Evolutionary conservation across 92 coral and sea anemone genomes (phyloP), one percentile per base, ranked within the genome.

Genomic region (Epizoanthus stellaris): DNA sequence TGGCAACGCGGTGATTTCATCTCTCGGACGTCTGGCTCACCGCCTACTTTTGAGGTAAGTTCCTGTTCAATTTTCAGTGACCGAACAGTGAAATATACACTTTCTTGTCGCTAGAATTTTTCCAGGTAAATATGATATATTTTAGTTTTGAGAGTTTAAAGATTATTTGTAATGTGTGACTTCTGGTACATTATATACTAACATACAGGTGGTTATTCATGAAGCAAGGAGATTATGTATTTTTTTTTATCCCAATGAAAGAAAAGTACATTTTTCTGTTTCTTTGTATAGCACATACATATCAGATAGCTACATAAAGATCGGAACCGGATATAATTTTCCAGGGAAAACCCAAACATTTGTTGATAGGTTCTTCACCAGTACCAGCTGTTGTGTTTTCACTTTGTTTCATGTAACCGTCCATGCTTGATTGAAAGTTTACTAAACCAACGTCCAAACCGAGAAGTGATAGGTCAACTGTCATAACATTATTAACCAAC

Each of bases 1-100:
- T 79, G 71, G 83, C 64, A 79, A 79, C 83, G 25, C 64, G 61
- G 67, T 79, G 83, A 79, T 45, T 79, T 79, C 83, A 79, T 79
- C 83, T 39, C 30, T 79, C 42, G 53, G 65, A 64, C 59, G 21
- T 20, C 72, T 20, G 54, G 45, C 70, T 21, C 63, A 63, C 62
- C 67, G 6, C 20, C 42, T 63, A 62, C 49, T 40, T 62, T 61
- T 34, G 42, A 14, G 72, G 83, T 63, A 79, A 12, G 83, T 43
- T 79, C 52, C 42, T 64, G 42, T 19, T 36, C 10, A 79, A 63
- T 38, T 11, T 63, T 20, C 1, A 52, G 56, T 52, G 10, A 9
- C 56, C 56, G 14, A 3, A 52, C 56, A 13, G 56, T 52, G 56
- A 11, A 11, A 52, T 5, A 52, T 30, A 6, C 11, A 3, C 14